Percentiles rank a stretch among this genome's conserved stretches.
Evolutionary conservation across 2,888 invertebrate genomes (phyloP).

Genomic region (Choreutis nemorana): DNA sequence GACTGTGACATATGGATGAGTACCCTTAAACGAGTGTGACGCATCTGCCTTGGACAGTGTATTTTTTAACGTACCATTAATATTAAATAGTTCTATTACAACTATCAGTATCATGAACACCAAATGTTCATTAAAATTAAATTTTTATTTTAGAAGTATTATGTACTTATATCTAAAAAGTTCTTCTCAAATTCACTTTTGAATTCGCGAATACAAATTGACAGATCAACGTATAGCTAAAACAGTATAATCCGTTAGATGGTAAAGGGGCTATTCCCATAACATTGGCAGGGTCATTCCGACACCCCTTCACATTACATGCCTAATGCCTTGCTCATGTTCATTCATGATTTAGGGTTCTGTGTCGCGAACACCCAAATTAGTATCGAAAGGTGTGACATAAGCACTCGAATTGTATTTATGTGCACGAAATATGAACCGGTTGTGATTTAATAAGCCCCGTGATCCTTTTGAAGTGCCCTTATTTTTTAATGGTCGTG

Average conservation of each 20-base stretch:
- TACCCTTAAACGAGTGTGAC: slow-evolving; percentile 18
- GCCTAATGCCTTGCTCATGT: slow-evolving; percentile 38
- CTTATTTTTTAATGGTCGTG: slow-evolving; percentile 22
- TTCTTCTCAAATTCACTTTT: no score
- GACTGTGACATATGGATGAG: slow-evolving; percentile 36
- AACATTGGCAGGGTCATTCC: slow-evolving; percentile 31
- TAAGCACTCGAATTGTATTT: slow-evolving; percentile 45
- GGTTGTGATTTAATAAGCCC: slow-evolving; percentile 39
- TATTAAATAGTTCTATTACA: no score
- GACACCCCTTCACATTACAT: slow-evolving; percentile 35
- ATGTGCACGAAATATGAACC: slow-evolving; percentile 41
- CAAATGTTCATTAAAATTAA: no score
- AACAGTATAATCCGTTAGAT: no score
- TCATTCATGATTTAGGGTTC: slow-evolving; percentile 51
- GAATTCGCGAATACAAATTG: no score
- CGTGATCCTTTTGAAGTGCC: slow-evolving; percentile 30
- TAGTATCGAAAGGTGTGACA: slow-evolving; percentile 57
- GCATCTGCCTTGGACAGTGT: no score
- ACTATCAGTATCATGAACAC: no score
- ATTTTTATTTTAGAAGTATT: no score
- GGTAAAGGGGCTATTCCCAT: slow-evolving; percentile 25
- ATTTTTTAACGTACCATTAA: no score
- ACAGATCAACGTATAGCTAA: no score
- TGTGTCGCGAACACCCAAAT: slow-evolving; percentile 50
- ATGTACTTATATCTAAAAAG: no score